A percentile compares a stretch with the other conserved stretches of the same genome.
phyloP scores from a whole-genome alignment of 2,797 vertebrate species.

The Parauchenoglanis ngamensis region DNA sequence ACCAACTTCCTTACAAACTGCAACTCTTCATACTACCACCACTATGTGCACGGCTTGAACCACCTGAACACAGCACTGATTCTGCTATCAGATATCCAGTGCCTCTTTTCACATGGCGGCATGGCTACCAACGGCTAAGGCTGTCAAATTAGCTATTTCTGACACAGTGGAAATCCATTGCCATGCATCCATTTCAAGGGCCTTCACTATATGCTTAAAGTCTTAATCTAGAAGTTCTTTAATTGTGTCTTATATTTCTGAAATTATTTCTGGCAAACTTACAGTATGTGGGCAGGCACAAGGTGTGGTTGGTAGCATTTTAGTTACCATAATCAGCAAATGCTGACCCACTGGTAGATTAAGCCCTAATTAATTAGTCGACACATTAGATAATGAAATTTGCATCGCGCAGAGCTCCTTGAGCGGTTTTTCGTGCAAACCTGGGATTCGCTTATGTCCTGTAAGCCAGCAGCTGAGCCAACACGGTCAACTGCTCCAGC shows the following conservation, averaged over 20 bases:
- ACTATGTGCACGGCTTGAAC: neutral
- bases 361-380: slow-evolving; percentile 74
- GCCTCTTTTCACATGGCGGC: neutral
- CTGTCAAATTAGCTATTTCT: neutral
- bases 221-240: neutral
- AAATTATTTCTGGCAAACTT: neutral
- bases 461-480: slow-evolving; percentile 77
- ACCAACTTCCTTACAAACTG: slow-evolving; percentile 32
- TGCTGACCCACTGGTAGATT: slow-evolving; percentile 50
- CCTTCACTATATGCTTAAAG: neutral
- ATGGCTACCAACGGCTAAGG: neutral
- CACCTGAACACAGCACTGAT: slow-evolving; percentile 4
- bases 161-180: neutral
- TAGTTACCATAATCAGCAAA: slow-evolving; percentile 23
- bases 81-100: neutral
- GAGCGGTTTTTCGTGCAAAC: slow-evolving; percentile 61
- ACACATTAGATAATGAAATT: slow-evolving; percentile 60
- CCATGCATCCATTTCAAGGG: neutral
- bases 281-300: neutral
- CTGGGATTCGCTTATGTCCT: slow-evolving; percentile 63
- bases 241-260: neutral
- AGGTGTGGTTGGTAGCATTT: slow-evolving; percentile 1
- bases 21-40: neutral
- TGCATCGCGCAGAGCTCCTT: slow-evolving; percentile 60
- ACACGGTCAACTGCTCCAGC: slow-evolving; percentile 76